A percentile compares a stretch with the other conserved stretches of the same genome.
Conservation (phyloP, 2,113 vertebrate species). For the Sapayoa aenigma region DNA sequence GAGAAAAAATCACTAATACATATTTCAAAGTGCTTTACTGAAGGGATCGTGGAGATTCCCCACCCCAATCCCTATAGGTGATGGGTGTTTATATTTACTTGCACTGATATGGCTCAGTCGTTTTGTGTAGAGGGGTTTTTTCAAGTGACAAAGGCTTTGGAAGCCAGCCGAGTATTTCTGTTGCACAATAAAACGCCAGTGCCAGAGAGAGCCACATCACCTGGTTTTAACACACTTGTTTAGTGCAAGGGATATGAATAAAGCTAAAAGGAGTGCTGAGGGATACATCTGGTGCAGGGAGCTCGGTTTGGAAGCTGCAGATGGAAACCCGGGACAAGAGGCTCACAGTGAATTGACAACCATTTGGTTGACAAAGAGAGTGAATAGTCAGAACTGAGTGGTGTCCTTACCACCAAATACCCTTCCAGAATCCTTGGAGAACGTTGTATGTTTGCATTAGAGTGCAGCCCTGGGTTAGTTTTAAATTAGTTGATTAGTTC, state of each 20-base stretch:
- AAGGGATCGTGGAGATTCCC: background rate
- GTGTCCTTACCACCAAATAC: background rate
- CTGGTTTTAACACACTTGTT: background rate
- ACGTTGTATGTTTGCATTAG: background rate
- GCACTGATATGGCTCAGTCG: fast-evolving
- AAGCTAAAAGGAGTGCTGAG: background rate
- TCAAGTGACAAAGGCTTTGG: background rate
- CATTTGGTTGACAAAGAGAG: background rate
- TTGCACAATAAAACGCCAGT: background rate
- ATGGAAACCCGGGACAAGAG: background rate
- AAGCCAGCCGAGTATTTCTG: background rate
- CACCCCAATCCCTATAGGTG: background rate
- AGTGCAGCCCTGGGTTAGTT: background rate
- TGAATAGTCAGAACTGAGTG: background rate
- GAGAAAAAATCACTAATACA: background rate
- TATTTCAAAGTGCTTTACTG: background rate
- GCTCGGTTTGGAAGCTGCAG: background rate
- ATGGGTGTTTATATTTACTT: background rate
- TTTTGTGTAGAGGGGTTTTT: background rate
- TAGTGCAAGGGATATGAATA: background rate
- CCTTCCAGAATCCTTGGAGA: background rate
- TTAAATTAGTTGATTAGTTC: background rate
- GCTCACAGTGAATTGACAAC: background rate
- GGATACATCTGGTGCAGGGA: background rate
- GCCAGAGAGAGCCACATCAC: background rate